phyloP scores from a whole-genome alignment of 1,140 invertebrate species.

The Drosophila sucinea region DNA sequence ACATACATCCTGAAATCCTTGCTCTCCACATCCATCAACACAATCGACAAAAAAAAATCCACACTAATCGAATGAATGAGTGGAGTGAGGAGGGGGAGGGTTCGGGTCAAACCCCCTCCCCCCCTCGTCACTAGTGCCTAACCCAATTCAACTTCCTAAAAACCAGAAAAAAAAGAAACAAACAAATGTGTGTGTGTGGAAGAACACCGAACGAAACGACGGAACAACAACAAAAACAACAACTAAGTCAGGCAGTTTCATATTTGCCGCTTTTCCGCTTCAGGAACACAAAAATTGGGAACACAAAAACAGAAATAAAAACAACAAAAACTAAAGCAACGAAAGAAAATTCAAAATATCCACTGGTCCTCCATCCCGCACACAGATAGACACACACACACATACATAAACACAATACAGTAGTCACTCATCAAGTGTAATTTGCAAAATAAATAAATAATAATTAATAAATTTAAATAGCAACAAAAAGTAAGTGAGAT shows the following conservation, averaged over 20 bases:
- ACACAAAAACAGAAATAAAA: background rate
- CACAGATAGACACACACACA: too few relatives aligned
- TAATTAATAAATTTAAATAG: too few relatives aligned
- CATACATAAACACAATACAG: background rate
- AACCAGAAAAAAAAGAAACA: background rate
- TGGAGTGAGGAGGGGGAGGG: constrained; percentile 20
- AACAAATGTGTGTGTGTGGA: constrained; percentile 7
- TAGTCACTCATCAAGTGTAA: background rate
- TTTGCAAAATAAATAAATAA: background rate
- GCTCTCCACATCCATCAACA: constrained; percentile 40
- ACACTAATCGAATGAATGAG: constrained; percentile 54
- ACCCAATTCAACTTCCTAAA: constrained; percentile 12
- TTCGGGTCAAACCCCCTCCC: constrained; percentile 19
- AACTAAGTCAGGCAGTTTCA: constrained; percentile 34
- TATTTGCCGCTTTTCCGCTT: constrained; percentile 39
- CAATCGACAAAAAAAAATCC: constrained; percentile 26
- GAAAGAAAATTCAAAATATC: constrained; percentile 11
- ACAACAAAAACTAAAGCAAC: background rate
- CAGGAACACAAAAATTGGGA: background rate
- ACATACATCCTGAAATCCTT: constrained; percentile 14
- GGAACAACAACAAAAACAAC: constrained; percentile 25
- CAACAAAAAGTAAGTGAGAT: too few relatives aligned
- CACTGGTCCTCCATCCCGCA: background rate
- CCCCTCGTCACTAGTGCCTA: constrained; percentile 1
- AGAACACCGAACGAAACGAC: background rate